Base-by-base conservation (phyloP, 2,888 invertebrate genomes). In the Amiota communis region DNA sequence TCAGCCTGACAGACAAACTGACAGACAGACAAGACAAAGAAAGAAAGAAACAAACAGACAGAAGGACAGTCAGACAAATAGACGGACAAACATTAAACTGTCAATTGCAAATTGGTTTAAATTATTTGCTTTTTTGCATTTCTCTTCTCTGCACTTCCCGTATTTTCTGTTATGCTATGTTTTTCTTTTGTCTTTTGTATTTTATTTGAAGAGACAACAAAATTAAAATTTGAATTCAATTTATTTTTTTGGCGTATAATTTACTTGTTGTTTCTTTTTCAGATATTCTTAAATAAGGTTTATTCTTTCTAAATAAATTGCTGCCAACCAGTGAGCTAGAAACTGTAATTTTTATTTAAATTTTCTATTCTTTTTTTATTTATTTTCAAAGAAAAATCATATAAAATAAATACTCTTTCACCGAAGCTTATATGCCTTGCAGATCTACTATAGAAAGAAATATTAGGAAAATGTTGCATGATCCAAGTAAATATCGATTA, bases 61-160 rank as follows among this genome's bases (percentile, higher is more conserved):
- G 6, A 36, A 2, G 36, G 36, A 36, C 36, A 36, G 36, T 36
- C 36, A 36, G 36, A 36, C 36, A 36, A 36, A 36, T 12, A 20
- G 59, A 15, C 15, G 4, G 59, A 59, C 59, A 20, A 20, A 8
- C 20, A 59, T 68, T 68, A 68, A 68, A 68, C 20, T 68, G 67
- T 68, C 67, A 68, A 68, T 68, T 68, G 67, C 51, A 68, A 51
- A 68, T 68, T 68, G 67, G 51, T 68, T 68, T 53, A 68, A 68
- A 68, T 68, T 68, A 68, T 68, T 68, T 68, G 67, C 67, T 68
- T 51, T 68, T 49, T 17, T 59, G 59, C 59, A 59, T 59, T 59
- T 17, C 15, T 59, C 20, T 59, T 0, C 17, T 59, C 12, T n/a
- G n/a, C 53, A 1, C 15, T n/a, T 11, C n/a, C 6, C 36, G 3